Base-by-base conservation (phyloP, 2,888 invertebrate genomes). In the Coenonympha arcania region DNA sequence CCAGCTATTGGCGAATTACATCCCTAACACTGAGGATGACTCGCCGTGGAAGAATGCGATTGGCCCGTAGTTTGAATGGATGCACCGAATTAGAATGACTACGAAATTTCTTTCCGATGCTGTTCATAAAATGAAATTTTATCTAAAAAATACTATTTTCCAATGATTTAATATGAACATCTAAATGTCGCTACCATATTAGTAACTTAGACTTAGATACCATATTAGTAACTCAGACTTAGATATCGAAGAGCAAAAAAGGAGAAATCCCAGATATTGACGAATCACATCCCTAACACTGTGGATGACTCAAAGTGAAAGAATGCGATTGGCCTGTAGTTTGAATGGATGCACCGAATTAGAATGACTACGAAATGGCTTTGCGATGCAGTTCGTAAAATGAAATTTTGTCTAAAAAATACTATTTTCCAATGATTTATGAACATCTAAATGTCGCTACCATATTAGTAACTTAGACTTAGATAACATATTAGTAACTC, bases 261-360 rank as follows among this genome's bases (percentile, higher is more conserved):
- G n/a, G 16, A 33, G 31, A 16, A 33, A 16, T 33, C n/a, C n/a
- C n/a, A n/a, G 16, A 3, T 2, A 16, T 2, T 36, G 3, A 9
- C 11, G n/a, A 19, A 22, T 39, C 24, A 19, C 43, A 43, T 44
- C 34, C 24, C 44, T 44, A 26, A n/a, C 8, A 13, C 44, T 4
- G 9, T 3, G 9, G 37, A 49, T 56, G 61, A 60, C 48, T 60
- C 60, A 61, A 54, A 42, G 52, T 31, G 44, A 48, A 56, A 48
- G 51, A 55, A 55, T 59, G 63, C 62, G 63, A 64, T 61, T 57
- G 62, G 64, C 54, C 54, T 52, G 55, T 9, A 24, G 22, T 60
- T 64, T 66, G 63, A 68, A 65, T 66, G 68, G 56, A 63, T 54
- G 61, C 40, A 61, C 62, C 48, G 56, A 67, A 63, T 61, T 67